phyloP scores from a whole-genome alignment of 2,113 vertebrate genomes.

The Aix galericulata region DNA sequence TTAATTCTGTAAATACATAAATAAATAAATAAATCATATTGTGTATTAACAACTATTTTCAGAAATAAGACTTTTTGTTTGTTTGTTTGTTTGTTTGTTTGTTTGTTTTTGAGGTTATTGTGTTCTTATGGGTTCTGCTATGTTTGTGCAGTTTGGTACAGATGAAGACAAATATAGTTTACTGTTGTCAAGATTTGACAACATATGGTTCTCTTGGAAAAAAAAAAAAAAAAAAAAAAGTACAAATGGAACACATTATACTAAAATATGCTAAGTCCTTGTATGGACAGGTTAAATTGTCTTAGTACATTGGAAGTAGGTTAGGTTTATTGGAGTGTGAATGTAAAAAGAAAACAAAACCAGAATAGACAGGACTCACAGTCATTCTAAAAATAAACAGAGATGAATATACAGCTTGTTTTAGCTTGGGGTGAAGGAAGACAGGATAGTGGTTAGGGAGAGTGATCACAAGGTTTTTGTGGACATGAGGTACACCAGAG shows the following conservation, averaged over 20 bases:
- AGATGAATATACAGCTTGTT: neutral
- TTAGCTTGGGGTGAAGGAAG: neutral
- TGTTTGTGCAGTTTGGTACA: neutral
- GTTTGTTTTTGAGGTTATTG: neutral
- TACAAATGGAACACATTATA: neutral
- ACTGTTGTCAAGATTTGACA: neutral
- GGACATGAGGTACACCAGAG: conserved; percentile 4
- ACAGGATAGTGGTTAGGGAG: neutral
- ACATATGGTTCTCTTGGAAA: neutral
- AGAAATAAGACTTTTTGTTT: fast-evolving
- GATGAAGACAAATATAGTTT: neutral
- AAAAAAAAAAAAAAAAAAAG: neutral
- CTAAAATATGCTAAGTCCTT: neutral
- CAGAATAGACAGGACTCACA: neutral
- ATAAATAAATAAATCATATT: neutral
- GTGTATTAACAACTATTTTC: neutral
- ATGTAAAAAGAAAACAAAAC: neutral
- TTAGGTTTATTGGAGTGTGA: conserved; percentile 2
- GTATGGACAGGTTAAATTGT: neutral
- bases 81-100: neutral
- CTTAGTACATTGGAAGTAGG: neutral
- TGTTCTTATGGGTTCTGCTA: neutral
- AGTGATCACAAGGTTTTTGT: neutral
- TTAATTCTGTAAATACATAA: neutral
- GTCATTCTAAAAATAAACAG: conserved; percentile 20